phyloP scores from a whole-genome alignment of 2,797 vertebrate species.

The Gymnopithys bicolor region DNA sequence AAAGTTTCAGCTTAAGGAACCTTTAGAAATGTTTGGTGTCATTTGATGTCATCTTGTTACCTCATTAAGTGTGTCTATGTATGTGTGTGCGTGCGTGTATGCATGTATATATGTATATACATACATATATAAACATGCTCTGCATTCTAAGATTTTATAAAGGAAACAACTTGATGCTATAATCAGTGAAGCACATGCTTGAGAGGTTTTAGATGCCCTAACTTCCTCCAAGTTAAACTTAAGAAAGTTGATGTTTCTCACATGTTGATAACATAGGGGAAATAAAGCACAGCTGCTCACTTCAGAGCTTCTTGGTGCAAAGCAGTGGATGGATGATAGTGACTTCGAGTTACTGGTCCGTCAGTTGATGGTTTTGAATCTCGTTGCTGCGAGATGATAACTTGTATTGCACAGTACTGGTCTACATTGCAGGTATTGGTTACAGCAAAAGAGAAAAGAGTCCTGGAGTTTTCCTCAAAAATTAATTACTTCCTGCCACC shows the following conservation, averaged over 20 bases:
- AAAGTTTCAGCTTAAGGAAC: not conserved
- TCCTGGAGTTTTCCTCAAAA: not conserved
- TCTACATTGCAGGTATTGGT: not conserved
- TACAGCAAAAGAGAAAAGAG: not conserved
- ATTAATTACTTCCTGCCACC: not conserved
- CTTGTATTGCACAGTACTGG: not conserved
- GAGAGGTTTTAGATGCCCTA: not conserved
- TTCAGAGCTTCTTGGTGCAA: not conserved
- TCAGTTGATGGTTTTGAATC: not conserved
- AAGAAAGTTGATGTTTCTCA: not conserved
- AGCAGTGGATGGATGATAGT: not conserved
- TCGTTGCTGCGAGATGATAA: not conserved
- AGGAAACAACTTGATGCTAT: not conserved
- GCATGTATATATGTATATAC: not conserved
- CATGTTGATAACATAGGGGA: not conserved
- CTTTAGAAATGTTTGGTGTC: not conserved
- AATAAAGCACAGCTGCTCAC: not conserved
- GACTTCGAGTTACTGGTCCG: not conserved
- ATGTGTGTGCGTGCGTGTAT: fast-evolving
- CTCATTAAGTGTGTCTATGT: not conserved
- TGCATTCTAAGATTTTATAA: not conserved
- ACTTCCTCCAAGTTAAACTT: not conserved
- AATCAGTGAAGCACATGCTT: not conserved
- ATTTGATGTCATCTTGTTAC: not conserved
- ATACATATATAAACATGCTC: not conserved